phyloP scores from a whole-genome alignment of 2,113 vertebrate genomes.

The Eulemur rufifrons region DNA sequence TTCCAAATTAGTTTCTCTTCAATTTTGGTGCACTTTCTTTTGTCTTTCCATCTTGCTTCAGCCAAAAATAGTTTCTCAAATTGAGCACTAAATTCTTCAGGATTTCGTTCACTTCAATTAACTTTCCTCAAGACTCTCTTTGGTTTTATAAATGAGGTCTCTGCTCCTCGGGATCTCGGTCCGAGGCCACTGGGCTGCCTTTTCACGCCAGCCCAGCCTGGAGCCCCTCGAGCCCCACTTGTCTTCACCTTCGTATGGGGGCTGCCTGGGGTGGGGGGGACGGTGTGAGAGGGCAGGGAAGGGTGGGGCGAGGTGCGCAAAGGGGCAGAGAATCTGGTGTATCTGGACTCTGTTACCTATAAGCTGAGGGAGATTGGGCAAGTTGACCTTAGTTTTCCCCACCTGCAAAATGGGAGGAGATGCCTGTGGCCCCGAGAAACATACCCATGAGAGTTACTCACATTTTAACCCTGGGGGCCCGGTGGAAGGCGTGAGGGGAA shows the following conservation, averaged over 20 bases:
- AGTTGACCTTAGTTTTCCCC: not conserved
- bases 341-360: not conserved
- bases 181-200: not conserved
- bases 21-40: slow-evolving; percentile 67
- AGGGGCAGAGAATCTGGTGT: not conserved
- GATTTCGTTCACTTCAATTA: slow-evolving; percentile 79
- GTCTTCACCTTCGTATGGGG: not conserved
- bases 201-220: not conserved
- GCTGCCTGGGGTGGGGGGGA: rapidly evolving
- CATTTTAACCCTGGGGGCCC: not conserved
- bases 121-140: slow-evolving; percentile 70
- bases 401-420: not conserved
- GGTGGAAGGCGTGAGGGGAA: not conserved
- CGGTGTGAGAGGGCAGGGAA: not conserved
- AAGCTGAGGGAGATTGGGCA: not conserved
- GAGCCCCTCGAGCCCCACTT: not conserved
- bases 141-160: slow-evolving; percentile 73
- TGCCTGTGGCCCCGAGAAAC: not conserved
- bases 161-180: not conserved
- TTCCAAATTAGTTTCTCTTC: slow-evolving; percentile 78
- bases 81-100: slow-evolving; percentile 73
- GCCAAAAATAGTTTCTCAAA: slow-evolving; percentile 79
- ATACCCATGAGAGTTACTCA: not conserved
- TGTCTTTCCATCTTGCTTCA: slow-evolving; percentile 78
- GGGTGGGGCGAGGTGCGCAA: not conserved